These are phyloP conservation scores for Drosophila nasuta DNA, from an alignment of 1,140 invertebrate genomes.

Conservation along the genomic window DNA sequence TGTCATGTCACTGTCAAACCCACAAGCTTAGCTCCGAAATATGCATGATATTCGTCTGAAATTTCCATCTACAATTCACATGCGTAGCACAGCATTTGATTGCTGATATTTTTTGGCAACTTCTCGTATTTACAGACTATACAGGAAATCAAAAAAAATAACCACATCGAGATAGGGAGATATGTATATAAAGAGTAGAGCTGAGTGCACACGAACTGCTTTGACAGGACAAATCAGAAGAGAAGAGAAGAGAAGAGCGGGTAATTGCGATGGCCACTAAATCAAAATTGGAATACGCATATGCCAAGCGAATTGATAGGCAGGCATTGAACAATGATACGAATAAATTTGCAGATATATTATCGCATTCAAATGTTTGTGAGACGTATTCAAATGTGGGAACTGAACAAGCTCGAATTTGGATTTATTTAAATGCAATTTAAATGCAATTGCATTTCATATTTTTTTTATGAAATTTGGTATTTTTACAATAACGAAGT, in stretches of 20 bases:
- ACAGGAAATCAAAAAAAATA: constrained; percentile 6
- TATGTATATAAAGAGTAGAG: not conserved
- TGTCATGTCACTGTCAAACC: constrained; percentile 47
- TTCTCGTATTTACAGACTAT: not conserved
- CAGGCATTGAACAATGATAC: constrained; percentile 13
- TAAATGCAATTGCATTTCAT: too few relatives aligned
- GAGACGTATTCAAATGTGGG: too few relatives aligned
- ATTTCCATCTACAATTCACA: constrained; percentile 10
- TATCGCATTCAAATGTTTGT: not conserved
- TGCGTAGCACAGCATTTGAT: constrained; percentile 8
- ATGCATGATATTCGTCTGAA: constrained; percentile 4
- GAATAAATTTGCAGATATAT: constrained; percentile 8
- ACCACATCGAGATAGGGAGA: not conserved
- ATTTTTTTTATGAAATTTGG: too few relatives aligned
- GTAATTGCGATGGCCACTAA: constrained; percentile 3
- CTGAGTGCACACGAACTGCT: not conserved
- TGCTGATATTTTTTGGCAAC: constrained; percentile 23
- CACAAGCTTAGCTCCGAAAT: constrained; percentile 17
- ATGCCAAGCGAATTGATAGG: constrained; percentile 11
- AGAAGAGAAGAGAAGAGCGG: constrained; percentile 6
- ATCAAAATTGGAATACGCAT: constrained; percentile 22
- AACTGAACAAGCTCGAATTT: too few relatives aligned
- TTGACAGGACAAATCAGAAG: not conserved
- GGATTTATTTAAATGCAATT: too few relatives aligned
- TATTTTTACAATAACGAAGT: not conserved